A percentile compares a stretch with the other conserved stretches of the same genome.
Evolutionary conservation across 2,888 invertebrate genomes (phyloP).

Genomic region (Bedellia somnulentella): DNA sequence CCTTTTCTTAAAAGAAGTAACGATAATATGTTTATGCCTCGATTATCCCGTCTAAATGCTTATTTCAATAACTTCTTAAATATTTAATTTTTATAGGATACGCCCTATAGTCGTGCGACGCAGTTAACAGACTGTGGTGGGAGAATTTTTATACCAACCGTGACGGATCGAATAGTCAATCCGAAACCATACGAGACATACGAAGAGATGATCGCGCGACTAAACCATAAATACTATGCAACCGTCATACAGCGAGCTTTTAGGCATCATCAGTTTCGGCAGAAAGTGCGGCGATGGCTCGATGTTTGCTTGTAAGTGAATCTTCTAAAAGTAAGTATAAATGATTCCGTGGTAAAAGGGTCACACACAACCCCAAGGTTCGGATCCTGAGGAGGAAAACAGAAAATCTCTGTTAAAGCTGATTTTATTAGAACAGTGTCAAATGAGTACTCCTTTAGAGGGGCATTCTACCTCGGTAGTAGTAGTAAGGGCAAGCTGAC

Average conservation of each 20-base stretch:
- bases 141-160: slow-evolving; percentile 62
- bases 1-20: no score
- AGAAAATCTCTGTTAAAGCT: no score
- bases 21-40: no score
- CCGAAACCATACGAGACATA: slow-evolving; percentile 68
- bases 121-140: slow-evolving; percentile 64
- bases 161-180: slow-evolving; percentile 63
- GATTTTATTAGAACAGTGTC: no score
- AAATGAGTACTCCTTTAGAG: neutral
- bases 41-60: no score
- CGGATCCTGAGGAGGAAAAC: no score
- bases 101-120: slow-evolving; percentile 57
- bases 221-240: slow-evolving; percentile 60
- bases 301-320: slow-evolving; percentile 18
- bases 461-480: neutral
- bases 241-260: slow-evolving; percentile 68
- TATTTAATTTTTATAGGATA: slow-evolving; percentile 32
- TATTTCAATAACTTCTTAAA: no score
- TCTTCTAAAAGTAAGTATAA: neutral
- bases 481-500: no score
- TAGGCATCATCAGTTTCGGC: slow-evolving; percentile 56
- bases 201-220: slow-evolving; percentile 59
- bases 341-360: no score
- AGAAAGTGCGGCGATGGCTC: slow-evolving; percentile 36
- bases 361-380: no score